Evolutionary conservation across 2,888 invertebrate species (phyloP), one percentile per base, ranked within the genome.

Genomic region (Caenorhabditis sp.): DNA sequence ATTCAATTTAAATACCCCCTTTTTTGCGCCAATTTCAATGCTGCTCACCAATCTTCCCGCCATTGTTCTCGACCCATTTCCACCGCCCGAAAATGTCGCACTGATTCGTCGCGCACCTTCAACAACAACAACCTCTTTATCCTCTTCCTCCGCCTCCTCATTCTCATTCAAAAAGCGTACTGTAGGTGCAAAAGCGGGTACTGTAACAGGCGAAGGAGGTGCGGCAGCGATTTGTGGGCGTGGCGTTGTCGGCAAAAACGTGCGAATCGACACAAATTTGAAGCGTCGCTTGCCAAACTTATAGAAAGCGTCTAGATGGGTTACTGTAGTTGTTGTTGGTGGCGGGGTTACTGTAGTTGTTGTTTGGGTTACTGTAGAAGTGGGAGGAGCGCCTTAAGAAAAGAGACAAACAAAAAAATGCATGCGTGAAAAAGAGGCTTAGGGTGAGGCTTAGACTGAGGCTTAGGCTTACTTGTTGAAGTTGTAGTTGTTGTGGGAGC

Each of bases 241-340:
- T n/a, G n/a, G n/a, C n/a, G 31, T 31, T 31, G 69, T 66, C 23
- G 65, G 63, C 23, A 57, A 24, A 53, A 74, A 74, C 24, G 69
- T 74, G 36, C 57, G 54, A 61, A 74, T 74, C 14, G 69, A 69
- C 23, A 74, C 74, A 58, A 74, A 74, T 57, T 69, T 69, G 61
- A 66, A 74, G 51, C 69, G 69, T 6, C 66, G 66, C 43, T 74
- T 74, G 60, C 74, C 74, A 23, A 74, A 66, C 31, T 68, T 65
- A 58, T 74, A 70, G 54, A 62, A 70, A 61, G 66, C 69, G 50
- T 66, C 62, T 19, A 70, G 62, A 27, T 63, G 69, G n/a, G 62
- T 64, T 6, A 69, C 63, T 61, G 74, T 67, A 61, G 55, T 69
- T 51, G 58, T 57, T 27, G 67, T 36, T 53, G 2, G 60, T 51